These are phyloP conservation scores for Varanus salvator DNA, from an alignment of 2,113 vertebrate genomes.

Conservation along the genomic window DNA sequence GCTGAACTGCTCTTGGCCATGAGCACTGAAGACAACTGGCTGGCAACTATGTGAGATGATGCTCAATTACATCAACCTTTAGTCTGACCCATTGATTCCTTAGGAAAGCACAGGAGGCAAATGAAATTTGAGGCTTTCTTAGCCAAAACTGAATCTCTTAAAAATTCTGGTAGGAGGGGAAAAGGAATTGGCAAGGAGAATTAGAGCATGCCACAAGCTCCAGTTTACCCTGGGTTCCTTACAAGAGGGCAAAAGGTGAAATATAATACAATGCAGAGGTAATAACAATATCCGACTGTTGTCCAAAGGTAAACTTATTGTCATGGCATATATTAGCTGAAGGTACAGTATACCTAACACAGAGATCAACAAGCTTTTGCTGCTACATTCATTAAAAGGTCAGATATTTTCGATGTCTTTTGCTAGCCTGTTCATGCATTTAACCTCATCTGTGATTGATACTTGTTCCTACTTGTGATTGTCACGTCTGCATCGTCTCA, in stretches of 20 bases:
- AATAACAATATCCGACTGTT: too few species aligned
- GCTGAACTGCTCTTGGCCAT: not conserved
- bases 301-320: not conserved
- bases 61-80: not conserved
- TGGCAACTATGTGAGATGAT: not conserved
- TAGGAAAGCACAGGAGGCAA: too few species aligned
- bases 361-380: not conserved
- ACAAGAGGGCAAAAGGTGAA: too few species aligned
- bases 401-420: not conserved
- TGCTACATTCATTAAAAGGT: not conserved
- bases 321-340: not conserved
- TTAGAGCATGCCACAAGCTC: too few species aligned
- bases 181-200: too few species aligned
- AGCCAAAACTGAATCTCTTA: not conserved
- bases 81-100: too few species aligned
- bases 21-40: not conserved
- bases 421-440: too few species aligned
- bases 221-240: too few species aligned
- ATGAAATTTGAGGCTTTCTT: not conserved
- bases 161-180: not conserved
- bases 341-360: not conserved
- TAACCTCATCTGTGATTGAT: too few species aligned
- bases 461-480: too few species aligned
- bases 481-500: not conserved
- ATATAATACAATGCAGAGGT: too few species aligned